Conservation (phyloP, 1,140 invertebrate species). For the Teleopsis dalmanni region DNA sequence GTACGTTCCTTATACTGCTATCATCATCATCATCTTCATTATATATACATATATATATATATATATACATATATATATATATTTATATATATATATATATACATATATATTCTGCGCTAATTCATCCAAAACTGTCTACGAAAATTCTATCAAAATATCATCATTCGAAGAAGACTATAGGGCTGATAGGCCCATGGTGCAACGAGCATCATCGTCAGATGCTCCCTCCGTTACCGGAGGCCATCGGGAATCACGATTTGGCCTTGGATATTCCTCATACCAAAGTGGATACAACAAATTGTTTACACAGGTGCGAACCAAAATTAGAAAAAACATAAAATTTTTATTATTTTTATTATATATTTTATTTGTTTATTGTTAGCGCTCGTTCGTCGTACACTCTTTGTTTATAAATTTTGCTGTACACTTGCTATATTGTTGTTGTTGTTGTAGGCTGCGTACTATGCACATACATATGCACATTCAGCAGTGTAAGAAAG, state of each 20-base stretch:
- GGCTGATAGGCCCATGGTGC: constrained; percentile 46
- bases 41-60: background rate
- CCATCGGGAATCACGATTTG: constrained; percentile 44
- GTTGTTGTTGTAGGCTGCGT: no score
- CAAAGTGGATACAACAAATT: constrained; percentile 81
- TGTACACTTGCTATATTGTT: no score
- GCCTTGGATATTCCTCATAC: constrained; percentile 64
- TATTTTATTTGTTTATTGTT: no score
- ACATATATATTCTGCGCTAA: background rate
- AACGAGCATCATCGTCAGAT: constrained; percentile 43
- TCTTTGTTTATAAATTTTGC: no score
- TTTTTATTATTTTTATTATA: no score
- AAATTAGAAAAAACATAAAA: background rate
- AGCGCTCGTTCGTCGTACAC: no score
- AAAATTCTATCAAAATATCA: constrained; percentile 39
- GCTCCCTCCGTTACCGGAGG: constrained; percentile 42
- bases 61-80: background rate
- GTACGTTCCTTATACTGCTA: background rate
- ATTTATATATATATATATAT: background rate
- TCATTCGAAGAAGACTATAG: constrained; percentile 45
- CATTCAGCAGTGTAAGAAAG: no score
- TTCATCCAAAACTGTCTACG: background rate
- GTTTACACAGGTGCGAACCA: constrained; percentile 67
- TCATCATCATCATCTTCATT: background rate
- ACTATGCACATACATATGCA: no score